Conservation (phyloP, 2,797 vertebrate species). For the Bradypodion pumilum region DNA sequence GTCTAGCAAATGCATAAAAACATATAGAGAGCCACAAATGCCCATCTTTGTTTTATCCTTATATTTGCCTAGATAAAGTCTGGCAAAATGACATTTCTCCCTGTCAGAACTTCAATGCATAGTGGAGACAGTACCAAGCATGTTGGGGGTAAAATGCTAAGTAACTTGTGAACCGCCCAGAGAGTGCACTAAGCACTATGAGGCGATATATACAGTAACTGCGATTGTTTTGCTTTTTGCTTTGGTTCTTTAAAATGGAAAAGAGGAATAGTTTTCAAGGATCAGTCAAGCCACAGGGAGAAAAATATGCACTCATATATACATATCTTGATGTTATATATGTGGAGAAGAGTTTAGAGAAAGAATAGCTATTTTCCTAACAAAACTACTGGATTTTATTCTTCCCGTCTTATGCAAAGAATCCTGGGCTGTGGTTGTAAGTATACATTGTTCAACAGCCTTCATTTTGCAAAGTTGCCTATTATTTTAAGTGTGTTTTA, state of each 20-base stretch:
- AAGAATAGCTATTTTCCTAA: neutral
- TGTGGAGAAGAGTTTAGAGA: neutral
- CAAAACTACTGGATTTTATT: neutral
- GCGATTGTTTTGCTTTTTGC: too few relatives aligned
- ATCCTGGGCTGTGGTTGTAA: neutral
- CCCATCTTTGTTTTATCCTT: neutral
- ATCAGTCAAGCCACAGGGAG: neutral
- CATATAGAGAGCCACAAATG: too few relatives aligned
- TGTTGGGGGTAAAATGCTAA: too few relatives aligned
- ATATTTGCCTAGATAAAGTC: neutral
- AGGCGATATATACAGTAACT: too few relatives aligned
- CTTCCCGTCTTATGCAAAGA: neutral
- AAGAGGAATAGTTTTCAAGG: neutral
- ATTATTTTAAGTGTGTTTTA: neutral
- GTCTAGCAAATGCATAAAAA: too few relatives aligned
- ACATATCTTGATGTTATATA: neutral
- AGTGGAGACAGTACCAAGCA: too few relatives aligned
- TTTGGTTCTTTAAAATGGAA: neutral
- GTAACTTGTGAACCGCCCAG: too few relatives aligned
- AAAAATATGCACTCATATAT: neutral
- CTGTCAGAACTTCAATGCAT: neutral
- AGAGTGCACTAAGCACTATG: too few relatives aligned
- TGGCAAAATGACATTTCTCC: neutral
- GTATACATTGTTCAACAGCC: neutral
- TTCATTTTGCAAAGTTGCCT: fast-evolving